Evolutionary conservation across 2,797 vertebrate genomes (phyloP).

Genomic region (Fringilla coelebs): DNA sequence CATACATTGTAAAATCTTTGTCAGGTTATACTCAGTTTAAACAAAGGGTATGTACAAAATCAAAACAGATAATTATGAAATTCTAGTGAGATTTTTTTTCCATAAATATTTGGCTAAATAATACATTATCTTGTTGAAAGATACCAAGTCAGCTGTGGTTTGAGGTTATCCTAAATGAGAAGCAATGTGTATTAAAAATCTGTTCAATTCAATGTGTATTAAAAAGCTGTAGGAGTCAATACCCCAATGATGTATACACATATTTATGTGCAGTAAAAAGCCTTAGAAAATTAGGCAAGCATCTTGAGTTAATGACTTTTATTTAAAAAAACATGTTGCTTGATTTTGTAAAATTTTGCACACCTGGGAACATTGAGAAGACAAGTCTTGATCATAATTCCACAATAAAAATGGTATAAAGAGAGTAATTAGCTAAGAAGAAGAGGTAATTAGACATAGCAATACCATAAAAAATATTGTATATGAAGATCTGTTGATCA

Average conservation of each 20-base stretch:
- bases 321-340: not conserved
- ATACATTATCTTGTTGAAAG: not conserved
- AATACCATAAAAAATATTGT: not conserved
- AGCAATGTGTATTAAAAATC: not conserved
- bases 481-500: not conserved
- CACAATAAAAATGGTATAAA: not conserved
- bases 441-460: not conserved
- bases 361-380: not conserved
- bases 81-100: not conserved
- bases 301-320: not conserved
- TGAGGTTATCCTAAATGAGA: not conserved
- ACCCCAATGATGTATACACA: not conserved
- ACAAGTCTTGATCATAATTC: not conserved
- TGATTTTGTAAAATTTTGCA: not conserved
- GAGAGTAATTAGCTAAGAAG: not conserved
- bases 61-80: not conserved
- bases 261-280: not conserved
- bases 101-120: not conserved
- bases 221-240: not conserved
- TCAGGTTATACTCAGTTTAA: constrained; percentile 31
- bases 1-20: constrained; percentile 41
- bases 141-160: not conserved
- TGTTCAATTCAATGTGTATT: not conserved
- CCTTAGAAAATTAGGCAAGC: not conserved
- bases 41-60: constrained; percentile 7